phyloP scores from a whole-genome alignment of 2,113 vertebrate genomes.

The Nesoenas mayeri region DNA sequence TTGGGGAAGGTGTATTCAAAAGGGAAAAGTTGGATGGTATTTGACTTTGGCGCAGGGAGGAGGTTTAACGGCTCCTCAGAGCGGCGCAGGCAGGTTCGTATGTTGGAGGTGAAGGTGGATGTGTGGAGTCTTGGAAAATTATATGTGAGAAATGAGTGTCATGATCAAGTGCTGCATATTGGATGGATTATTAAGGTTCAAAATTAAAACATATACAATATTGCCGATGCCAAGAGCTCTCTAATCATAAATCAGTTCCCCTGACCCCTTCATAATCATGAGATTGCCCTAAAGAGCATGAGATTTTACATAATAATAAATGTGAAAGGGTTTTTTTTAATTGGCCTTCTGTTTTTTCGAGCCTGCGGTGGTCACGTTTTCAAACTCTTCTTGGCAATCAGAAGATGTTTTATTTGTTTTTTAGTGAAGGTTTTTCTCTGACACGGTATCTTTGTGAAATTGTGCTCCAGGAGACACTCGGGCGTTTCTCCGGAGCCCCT shows the following conservation, averaged over 20 bases:
- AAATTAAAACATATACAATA: conserved; percentile 65
- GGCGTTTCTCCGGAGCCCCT: background rate
- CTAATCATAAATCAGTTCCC: conserved; percentile 68
- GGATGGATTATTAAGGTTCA: conserved; percentile 63
- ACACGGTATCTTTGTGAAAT: background rate
- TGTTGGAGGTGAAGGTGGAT: conserved; percentile 23
- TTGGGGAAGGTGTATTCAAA: background rate
- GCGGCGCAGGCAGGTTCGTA: background rate
- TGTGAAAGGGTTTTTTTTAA: conserved; percentile 1
- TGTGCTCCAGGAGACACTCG: background rate
- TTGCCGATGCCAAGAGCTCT: conserved; percentile 61
- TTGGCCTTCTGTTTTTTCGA: conserved; percentile 27
- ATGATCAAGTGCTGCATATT: conserved; percentile 10
- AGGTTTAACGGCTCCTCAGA: background rate
- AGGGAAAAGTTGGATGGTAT: background rate
- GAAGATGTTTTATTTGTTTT: background rate
- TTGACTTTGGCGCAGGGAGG: background rate
- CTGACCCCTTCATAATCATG: conserved; percentile 60
- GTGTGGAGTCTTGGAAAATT: background rate
- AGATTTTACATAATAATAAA: conserved; percentile 59
- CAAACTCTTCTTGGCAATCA: background rate
- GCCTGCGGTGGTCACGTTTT: background rate
- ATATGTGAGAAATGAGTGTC: conserved; percentile 44
- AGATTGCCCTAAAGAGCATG: conserved; percentile 66
- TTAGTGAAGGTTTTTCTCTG: background rate